Percentiles rank a stretch among this genome's conserved stretches.
Evolutionary conservation across 2,888 invertebrate genomes (phyloP).

Genomic region (Colostygia pectinataria): DNA sequence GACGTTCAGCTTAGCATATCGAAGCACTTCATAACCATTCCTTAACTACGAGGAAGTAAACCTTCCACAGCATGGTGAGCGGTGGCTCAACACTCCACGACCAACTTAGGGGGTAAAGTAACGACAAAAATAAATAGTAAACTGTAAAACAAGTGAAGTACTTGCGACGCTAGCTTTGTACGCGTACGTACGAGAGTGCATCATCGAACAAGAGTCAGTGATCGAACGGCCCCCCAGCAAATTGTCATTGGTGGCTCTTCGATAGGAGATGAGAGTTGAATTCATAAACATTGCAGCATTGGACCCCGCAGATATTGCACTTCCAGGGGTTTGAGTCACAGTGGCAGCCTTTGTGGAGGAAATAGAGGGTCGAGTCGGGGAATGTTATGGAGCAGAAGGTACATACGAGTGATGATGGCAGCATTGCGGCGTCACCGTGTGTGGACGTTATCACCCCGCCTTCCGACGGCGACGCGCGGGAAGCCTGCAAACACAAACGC

Average conservation of each 20-base stretch:
- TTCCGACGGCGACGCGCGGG: conserved; percentile 75
- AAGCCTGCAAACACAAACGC: conserved; percentile 51
- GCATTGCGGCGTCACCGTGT: conserved; percentile 82
- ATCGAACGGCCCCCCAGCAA: conserved; percentile 77
- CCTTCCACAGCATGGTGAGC: not conserved
- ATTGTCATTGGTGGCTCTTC: conserved; percentile 93
- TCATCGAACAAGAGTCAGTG: conserved; percentile 60
- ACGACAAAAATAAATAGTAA: conserved; percentile 33
- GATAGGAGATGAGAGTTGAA: conserved; percentile 98
- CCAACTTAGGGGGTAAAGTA: conserved; percentile 32
- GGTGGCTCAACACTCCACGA: conserved; percentile 1
- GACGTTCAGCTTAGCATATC: conserved; percentile 76
- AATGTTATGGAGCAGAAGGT: conserved; percentile 96
- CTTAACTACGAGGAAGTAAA: conserved; percentile 23
- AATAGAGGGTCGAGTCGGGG: conserved; percentile 97
- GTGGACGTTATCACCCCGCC: conserved; percentile 89
- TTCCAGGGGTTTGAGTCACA: conserved; percentile 98
- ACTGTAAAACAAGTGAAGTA: conserved; percentile 51
- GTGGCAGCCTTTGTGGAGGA: conserved; percentile 98
- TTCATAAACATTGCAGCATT: conserved; percentile 97
- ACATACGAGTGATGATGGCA: conserved; percentile 87
- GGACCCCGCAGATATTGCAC: conserved; percentile 98
- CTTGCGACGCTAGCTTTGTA: conserved; percentile 53
- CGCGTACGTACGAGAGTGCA: conserved; percentile 50
- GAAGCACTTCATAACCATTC: conserved; percentile 67